These are phyloP conservation scores for Apostichopus californicus DNA, from an alignment of 35 echinoderm and acorn worm genomes.

Conservation along the genomic window DNA sequence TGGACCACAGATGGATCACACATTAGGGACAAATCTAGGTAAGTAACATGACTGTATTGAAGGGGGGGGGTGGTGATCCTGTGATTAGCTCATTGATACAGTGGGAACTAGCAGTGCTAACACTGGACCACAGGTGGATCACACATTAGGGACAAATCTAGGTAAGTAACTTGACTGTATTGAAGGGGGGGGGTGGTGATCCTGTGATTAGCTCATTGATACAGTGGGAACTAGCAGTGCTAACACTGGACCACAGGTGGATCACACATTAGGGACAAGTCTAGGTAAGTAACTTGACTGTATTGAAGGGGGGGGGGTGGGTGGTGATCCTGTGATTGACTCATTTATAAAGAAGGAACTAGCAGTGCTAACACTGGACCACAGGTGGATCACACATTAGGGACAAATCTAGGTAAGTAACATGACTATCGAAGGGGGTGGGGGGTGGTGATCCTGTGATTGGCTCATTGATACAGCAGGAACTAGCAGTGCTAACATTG, in stretches of 20 bases:
- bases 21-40: conserved; percentile 18
- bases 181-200: too few relatives aligned
- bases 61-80: neutral
- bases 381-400: conserved; percentile 21
- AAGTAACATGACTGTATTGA: neutral
- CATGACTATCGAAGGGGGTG: too few relatives aligned
- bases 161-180: too few relatives aligned
- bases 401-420: conserved; percentile 19
- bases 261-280: conserved; percentile 21
- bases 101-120: neutral
- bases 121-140: conserved; percentile 31
- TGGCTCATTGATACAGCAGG: conserved; percentile 3
- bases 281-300: conserved; percentile 13
- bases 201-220: conserved; percentile 5
- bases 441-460: neutral
- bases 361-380: conserved; percentile 20
- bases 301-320: neutral
- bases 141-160: conserved; percentile 6
- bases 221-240: neutral
- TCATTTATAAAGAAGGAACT: neutral
- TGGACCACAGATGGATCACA: conserved; percentile 43
- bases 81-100: neutral
- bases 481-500: conserved; percentile 1
- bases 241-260: conserved; percentile 8
- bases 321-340: conserved; percentile 24